Evolutionary conservation across 2,113 vertebrate genomes (phyloP).

Genomic region (western clawed frog (Xenopus tropicalis)): DNA sequence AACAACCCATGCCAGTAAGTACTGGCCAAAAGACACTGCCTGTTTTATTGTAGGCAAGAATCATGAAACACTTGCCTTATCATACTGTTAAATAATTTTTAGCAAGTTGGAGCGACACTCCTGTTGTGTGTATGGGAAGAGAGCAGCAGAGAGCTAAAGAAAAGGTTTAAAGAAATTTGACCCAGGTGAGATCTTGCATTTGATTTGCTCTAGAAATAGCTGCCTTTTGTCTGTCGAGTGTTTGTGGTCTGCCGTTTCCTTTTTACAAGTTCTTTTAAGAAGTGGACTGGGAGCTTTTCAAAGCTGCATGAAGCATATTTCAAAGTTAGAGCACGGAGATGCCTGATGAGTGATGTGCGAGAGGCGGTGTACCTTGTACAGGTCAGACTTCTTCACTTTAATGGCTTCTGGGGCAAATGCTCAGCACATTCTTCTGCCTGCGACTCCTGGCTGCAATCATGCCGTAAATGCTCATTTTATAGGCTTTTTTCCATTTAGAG

Average conservation of each 20-base stretch:
- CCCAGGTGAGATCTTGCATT: constrained; percentile 41
- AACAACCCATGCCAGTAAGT: not conserved
- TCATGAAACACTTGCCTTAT: not conserved
- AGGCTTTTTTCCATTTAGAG: not conserved
- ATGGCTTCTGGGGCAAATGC: constrained; percentile 5
- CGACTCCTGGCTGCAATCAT: not conserved
- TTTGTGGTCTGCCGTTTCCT: constrained; percentile 10
- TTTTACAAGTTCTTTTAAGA: constrained; percentile 34
- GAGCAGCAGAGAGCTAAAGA: constrained; percentile 11
- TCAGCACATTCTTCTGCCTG: constrained; percentile 10
- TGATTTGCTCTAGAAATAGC: constrained; percentile 39
- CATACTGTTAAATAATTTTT: not conserved
- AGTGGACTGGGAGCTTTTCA: constrained; percentile 39
- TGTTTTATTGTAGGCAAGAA: not conserved
- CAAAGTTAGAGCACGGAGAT: constrained; percentile 26
- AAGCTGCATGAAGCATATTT: constrained; percentile 37
- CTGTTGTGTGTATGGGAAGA: constrained; percentile 7
- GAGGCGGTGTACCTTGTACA: not conserved
- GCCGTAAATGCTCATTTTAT: constrained; percentile 10
- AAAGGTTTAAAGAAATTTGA: constrained; percentile 26
- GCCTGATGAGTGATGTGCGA: constrained; percentile 12
- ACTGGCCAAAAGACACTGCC: not conserved
- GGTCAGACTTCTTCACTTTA: constrained; percentile 5
- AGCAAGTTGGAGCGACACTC: not conserved
- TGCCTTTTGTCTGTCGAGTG: constrained; percentile 26